Percentiles rank a stretch among this genome's conserved stretches.
These are phyloP conservation scores for Diadumene lineata DNA, from an alignment of 92 coral and sea anemone species.

Conservation along the genomic window DNA sequence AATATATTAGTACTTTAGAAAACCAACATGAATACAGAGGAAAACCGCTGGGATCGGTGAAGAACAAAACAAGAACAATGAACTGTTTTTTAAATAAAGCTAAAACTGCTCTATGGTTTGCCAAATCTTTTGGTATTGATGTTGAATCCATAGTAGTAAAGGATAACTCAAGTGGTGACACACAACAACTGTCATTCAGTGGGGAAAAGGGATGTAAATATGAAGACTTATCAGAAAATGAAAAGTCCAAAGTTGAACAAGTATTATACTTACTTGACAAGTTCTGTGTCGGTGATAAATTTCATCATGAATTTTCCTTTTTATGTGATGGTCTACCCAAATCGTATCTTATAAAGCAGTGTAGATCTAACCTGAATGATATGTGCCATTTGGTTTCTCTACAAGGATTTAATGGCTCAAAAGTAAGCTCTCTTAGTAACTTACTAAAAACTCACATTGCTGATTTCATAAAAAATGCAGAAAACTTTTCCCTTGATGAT, in stretches of 20 bases:
- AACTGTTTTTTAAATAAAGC: too few species aligned
- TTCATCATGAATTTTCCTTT: conserved; percentile 48
- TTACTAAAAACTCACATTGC: conserved; percentile 28
- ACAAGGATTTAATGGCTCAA: conserved; percentile 21
- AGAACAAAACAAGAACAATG: conserved; percentile 63
- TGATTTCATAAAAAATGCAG: conserved; percentile 11
- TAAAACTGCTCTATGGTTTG: conserved; percentile 71
- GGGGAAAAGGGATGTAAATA: too few species aligned
- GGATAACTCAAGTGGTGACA: too few species aligned
- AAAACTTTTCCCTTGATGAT: conserved; percentile 21
- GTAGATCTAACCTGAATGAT: conserved; percentile 27
- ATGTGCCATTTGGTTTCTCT: conserved; percentile 39
- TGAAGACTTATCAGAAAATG: too few species aligned
- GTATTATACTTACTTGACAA: conserved; percentile 35
- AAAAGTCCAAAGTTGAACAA: conserved; percentile 22
- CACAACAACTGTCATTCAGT: too few species aligned
- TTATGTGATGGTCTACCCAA: conserved; percentile 38
- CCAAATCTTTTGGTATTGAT: conserved; percentile 58
- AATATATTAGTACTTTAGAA: conserved; percentile 33
- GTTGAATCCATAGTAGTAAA: conserved; percentile 49
- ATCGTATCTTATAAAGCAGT: conserved; percentile 37
- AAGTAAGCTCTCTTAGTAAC: conserved; percentile 40
- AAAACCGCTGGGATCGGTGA: conserved; percentile 41
- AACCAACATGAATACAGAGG: conserved; percentile 35
- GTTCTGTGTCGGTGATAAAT: conserved; percentile 50